Evolutionary conservation across 2,888 invertebrate species (phyloP).

Genomic region (Eupsilia transversa): DNA sequence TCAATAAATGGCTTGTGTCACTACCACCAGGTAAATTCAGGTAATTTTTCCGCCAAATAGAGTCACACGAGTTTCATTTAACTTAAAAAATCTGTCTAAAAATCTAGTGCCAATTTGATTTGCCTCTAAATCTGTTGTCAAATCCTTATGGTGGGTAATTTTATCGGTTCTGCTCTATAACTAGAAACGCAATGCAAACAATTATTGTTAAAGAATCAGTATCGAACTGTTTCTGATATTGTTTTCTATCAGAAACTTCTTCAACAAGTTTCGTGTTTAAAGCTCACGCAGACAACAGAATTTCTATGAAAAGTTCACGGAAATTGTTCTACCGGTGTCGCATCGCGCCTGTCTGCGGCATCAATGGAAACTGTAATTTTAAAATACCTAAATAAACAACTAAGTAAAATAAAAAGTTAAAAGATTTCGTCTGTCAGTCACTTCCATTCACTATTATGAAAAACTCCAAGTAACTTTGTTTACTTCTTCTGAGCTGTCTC

Average conservation of each 20-base stretch:
- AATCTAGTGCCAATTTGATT: neutral
- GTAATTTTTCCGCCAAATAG: neutral
- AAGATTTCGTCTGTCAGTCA: neutral
- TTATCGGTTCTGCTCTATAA: neutral
- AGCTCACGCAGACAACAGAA: too few relatives aligned
- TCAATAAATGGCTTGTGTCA: neutral
- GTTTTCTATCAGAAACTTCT: too few relatives aligned
- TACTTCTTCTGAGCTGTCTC: neutral
- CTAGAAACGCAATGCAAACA: neutral
- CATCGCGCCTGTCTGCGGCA: too few relatives aligned
- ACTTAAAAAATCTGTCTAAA: neutral
- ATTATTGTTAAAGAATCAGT: neutral
- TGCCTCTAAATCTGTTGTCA: neutral
- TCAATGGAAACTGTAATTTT: too few relatives aligned
- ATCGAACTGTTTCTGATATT: neutral
- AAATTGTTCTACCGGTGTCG: too few relatives aligned
- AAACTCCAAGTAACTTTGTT: slow-evolving; percentile 21
- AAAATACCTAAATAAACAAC: neutral
- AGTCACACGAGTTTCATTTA: neutral
- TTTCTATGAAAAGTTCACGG: too few relatives aligned
- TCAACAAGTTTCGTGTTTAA: too few relatives aligned
- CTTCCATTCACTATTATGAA: slow-evolving; percentile 7
- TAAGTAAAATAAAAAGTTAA: neutral
- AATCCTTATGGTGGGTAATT: neutral
- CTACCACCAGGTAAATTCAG: neutral